phyloP scores from a whole-genome alignment of 2,113 vertebrate species.

The Phyllostomus discolor region DNA sequence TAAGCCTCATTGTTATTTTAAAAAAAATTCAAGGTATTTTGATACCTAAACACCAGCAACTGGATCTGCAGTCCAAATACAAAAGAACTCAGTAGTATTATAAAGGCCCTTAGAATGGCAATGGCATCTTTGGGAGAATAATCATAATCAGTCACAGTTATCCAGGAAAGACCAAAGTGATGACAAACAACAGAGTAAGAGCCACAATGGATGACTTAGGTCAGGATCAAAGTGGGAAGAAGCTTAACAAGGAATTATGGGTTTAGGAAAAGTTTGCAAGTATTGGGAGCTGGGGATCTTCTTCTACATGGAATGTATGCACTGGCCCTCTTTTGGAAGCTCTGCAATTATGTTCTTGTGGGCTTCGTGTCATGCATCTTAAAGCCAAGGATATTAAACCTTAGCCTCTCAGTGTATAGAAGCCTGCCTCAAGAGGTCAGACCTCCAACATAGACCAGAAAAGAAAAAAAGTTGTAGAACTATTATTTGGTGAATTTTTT shows the following conservation, averaged over 20 bases:
- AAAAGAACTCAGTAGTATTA: not conserved
- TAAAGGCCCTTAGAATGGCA: not conserved
- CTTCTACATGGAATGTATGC: not conserved
- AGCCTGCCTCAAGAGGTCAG: not conserved
- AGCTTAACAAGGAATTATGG: not conserved
- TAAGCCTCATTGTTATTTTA: not conserved
- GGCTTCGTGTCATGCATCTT: not conserved
- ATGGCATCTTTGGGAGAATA: not conserved
- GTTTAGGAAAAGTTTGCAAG: not conserved
- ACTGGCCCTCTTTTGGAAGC: not conserved
- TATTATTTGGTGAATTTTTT: constrained; percentile 3
- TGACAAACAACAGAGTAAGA: not conserved
- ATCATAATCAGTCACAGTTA: not conserved
- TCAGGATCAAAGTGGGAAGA: not conserved
- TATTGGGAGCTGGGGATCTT: not conserved
- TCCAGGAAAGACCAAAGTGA: not conserved
- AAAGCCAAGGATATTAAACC: not conserved
- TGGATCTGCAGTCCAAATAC: not conserved
- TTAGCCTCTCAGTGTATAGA: not conserved
- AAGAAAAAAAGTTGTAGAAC: not conserved
- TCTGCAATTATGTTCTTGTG: not conserved
- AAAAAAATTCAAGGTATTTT: not conserved
- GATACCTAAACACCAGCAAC: not conserved
- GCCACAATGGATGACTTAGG: not conserved
- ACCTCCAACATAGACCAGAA: not conserved